Conservation (phyloP, 2,113 vertebrate species). For the Erythrolamprus reginae region DNA sequence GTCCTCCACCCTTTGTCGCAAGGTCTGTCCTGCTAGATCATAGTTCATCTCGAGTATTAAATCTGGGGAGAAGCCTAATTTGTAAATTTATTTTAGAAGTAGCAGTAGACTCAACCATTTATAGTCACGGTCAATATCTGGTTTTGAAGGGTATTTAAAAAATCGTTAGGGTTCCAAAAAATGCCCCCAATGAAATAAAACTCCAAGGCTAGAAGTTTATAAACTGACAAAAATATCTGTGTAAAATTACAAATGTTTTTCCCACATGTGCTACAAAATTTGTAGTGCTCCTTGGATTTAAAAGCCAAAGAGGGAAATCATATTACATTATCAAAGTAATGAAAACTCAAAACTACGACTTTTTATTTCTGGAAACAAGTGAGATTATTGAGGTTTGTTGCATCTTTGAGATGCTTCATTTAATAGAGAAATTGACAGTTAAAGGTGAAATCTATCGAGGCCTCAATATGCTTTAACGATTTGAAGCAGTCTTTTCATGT, state of each 20-base stretch:
- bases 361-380: not conserved
- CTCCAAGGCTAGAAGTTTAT: too few species aligned
- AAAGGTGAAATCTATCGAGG: not conserved
- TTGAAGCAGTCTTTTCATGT: not conserved
- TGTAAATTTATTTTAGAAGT: not conserved
- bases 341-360: not conserved
- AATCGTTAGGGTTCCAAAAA: too few species aligned
- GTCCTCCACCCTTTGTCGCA: too few species aligned
- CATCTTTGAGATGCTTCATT: not conserved
- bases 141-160: not conserved
- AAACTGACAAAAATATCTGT: not conserved
- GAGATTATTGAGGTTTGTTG: not conserved
- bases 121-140: not conserved
- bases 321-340: not conserved
- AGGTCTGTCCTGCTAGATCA: too few species aligned
- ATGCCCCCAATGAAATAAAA: too few species aligned
- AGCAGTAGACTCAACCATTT: not conserved
- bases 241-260: not conserved
- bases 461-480: not conserved
- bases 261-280: not conserved
- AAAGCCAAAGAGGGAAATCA: not conserved
- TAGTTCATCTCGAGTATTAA: too few species aligned
- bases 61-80: too few species aligned
- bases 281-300: not conserved
- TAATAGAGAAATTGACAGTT: not conserved